A percentile compares a stretch with the other conserved stretches of the same genome.
These are phyloP conservation scores for Perithous albicinctus DNA, from an alignment of 2,888 invertebrate species.

Conservation along the genomic window DNA sequence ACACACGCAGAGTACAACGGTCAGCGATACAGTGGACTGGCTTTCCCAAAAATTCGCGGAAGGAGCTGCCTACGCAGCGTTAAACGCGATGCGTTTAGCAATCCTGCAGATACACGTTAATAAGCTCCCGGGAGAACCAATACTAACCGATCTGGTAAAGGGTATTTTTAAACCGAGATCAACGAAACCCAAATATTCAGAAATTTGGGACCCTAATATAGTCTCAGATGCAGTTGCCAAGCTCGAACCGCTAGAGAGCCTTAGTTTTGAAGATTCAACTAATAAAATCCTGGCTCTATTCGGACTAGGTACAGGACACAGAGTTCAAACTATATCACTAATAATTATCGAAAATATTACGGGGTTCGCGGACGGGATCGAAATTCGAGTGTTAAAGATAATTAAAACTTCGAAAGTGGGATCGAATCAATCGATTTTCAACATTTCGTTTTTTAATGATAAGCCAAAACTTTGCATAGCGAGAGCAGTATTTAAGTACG, in stretches of 20 bases:
- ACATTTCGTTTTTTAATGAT: slow-evolving; percentile 23
- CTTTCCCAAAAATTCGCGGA: background rate
- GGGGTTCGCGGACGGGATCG: background rate
- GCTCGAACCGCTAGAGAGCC: slow-evolving; percentile 3
- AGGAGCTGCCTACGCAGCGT: background rate
- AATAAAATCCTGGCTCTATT: slow-evolving; percentile 70
- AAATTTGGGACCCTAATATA: slow-evolving; percentile 72
- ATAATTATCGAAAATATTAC: slow-evolving; percentile 17
- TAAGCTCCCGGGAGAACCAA: slow-evolving; percentile 64
- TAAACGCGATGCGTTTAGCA: background rate
- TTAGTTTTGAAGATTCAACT: slow-evolving; percentile 57
- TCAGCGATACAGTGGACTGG: background rate
- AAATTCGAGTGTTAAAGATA: background rate
- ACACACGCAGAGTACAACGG: background rate
- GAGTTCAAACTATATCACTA: slow-evolving; percentile 42
- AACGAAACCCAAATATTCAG: slow-evolving; percentile 66
- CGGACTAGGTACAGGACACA: slow-evolving; percentile 54
- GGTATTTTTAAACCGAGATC: slow-evolving; percentile 67
- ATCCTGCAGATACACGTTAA: slow-evolving; percentile 58
- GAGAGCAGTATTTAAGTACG: slow-evolving; percentile 11
- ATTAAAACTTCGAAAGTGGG: slow-evolving; percentile 18
- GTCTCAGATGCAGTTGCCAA: slow-evolving; percentile 40
- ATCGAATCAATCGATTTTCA: slow-evolving; percentile 6
- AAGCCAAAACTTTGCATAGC: slow-evolving; percentile 15
- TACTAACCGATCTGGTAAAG: slow-evolving; percentile 62